Conservation (phyloP, 2,113 vertebrate genomes). For the Epinephelus lanceolatus region DNA sequence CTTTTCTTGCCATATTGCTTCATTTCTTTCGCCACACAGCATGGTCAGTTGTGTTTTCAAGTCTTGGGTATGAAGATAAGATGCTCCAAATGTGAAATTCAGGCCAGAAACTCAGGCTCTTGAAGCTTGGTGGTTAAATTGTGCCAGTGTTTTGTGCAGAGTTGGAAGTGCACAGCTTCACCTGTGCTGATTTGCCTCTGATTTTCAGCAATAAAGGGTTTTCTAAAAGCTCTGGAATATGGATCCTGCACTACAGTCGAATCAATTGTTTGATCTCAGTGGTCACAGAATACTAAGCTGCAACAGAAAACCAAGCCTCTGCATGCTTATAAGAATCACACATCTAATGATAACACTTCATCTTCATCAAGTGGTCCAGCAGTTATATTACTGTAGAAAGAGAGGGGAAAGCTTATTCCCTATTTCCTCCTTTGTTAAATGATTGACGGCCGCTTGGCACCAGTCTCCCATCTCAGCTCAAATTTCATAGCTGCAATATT, state of each 20-base stretch:
- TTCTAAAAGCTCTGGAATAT: background rate
- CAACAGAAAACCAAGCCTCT: background rate
- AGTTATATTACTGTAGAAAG: constrained; percentile 46
- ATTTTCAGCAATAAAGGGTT: constrained; percentile 13
- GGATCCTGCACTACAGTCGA: constrained; percentile 2
- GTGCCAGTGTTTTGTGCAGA: background rate
- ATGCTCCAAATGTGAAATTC: background rate
- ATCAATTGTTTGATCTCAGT: constrained; percentile 29
- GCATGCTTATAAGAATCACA: background rate
- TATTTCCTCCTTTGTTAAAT: constrained; percentile 68
- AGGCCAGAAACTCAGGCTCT: background rate
- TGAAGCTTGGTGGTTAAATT: background rate
- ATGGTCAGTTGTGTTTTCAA: constrained; percentile 3
- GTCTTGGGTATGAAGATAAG: background rate
- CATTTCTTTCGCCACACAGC: background rate
- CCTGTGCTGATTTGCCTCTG: constrained; percentile 24
- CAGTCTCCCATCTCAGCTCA: constrained; percentile 57
- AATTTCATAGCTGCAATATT: constrained; percentile 72
- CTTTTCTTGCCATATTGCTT: constrained; percentile 17
- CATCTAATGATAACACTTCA: constrained; percentile 56
- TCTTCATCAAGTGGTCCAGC: constrained; percentile 58
- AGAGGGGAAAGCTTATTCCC: constrained; percentile 48
- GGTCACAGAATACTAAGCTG: background rate
- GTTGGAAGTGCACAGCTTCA: background rate
- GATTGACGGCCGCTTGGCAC: constrained; percentile 70